A percentile compares a stretch with the other conserved stretches of the same genome.
These are phyloP conservation scores for Anneissia japonica DNA, from an alignment of 35 echinoderm and acorn worm genomes.

Conservation along the genomic window DNA sequence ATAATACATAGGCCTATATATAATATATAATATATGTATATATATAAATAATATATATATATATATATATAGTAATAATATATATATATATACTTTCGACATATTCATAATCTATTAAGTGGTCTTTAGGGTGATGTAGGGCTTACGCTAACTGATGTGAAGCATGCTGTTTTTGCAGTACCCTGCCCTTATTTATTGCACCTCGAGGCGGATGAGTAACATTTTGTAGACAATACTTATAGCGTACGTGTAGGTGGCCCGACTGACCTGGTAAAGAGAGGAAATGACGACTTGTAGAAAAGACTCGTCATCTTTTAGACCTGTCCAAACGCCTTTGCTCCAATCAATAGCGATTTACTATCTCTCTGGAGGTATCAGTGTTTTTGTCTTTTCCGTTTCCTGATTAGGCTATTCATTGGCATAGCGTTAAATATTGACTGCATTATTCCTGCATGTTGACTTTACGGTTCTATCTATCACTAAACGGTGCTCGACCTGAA, in stretches of 20 bases:
- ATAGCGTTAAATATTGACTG: not conserved
- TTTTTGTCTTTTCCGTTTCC: conserved; percentile 1
- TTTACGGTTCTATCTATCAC: not conserved
- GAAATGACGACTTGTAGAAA: not conserved
- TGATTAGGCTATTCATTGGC: not conserved
- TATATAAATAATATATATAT: too few species aligned
- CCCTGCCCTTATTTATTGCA: not conserved
- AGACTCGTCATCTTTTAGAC: not conserved
- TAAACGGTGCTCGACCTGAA: not conserved
- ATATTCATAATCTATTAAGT: too few species aligned
- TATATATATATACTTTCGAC: too few species aligned
- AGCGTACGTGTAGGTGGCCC: not conserved
- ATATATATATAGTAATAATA: too few species aligned
- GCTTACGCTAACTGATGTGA: too few species aligned
- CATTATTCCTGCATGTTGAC: not conserved
- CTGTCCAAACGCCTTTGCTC: not conserved
- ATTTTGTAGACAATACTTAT: not conserved
- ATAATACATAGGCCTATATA: too few species aligned
- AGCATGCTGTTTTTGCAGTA: too few species aligned
- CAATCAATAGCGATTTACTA: not conserved
- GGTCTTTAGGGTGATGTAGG: too few species aligned
- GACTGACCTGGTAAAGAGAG: not conserved
- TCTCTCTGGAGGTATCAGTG: not conserved
- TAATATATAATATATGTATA: too few species aligned
- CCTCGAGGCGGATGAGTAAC: not conserved